These are phyloP conservation scores for Phocoena sinus DNA, from an alignment of 2,113 vertebrate genomes.

Conservation along the genomic window DNA sequence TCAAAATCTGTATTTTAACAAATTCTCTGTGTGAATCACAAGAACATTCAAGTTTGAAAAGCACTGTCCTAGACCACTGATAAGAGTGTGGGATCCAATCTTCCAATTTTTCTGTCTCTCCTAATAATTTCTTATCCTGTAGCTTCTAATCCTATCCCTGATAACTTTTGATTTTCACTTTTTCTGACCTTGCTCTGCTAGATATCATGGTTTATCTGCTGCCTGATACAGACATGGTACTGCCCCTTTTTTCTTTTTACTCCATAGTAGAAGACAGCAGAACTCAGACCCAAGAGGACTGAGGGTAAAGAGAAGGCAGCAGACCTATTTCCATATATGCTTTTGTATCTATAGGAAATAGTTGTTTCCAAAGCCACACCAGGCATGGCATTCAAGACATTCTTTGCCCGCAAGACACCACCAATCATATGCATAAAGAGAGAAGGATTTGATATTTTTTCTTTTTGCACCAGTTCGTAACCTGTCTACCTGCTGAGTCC, in stretches of 20 bases:
- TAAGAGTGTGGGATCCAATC: background rate
- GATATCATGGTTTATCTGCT: background rate
- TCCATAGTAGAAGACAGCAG: background rate
- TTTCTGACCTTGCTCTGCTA: background rate
- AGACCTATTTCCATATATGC: background rate
- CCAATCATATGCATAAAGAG: background rate
- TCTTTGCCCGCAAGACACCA: background rate
- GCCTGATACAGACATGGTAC: background rate
- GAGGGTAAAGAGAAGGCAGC: background rate
- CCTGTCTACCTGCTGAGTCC: background rate
- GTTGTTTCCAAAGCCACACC: background rate
- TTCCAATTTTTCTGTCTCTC: background rate
- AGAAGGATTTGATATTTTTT: background rate
- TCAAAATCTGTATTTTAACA: background rate
- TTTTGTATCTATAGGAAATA: background rate
- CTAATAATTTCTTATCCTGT: background rate
- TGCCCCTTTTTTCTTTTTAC: background rate
- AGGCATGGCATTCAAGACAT: background rate
- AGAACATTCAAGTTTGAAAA: background rate
- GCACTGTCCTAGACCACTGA: background rate
- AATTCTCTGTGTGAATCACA: background rate
- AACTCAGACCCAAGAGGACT: background rate
- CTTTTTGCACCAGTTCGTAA: background rate
- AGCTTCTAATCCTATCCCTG: background rate
- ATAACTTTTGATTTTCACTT: constrained; percentile 11